A percentile compares a stretch with the other conserved stretches of the same genome.
Conservation (phyloP, 2,113 vertebrate genomes). For the Cynoglossus semilaevis region DNA sequence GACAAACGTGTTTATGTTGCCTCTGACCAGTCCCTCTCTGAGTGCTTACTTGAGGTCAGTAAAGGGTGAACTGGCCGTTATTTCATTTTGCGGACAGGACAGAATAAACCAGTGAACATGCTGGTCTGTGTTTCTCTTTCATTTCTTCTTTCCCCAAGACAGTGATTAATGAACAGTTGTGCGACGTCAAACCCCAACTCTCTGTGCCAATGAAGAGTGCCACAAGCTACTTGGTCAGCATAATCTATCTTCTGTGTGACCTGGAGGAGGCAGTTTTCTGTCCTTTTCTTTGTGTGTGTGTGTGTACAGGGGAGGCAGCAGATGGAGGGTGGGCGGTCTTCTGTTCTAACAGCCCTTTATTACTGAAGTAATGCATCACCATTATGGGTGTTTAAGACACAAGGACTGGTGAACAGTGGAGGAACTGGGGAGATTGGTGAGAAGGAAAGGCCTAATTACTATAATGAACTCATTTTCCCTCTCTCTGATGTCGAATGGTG, state of each 20-base stretch:
- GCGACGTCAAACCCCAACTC: constrained; percentile 18
- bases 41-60: constrained; percentile 46
- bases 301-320: constrained; percentile 49
- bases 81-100: constrained; percentile 41
- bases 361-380: constrained; percentile 59
- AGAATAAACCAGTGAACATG: constrained; percentile 47
- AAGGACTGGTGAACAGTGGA: constrained; percentile 43
- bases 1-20: constrained; percentile 32
- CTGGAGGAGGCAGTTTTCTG: constrained; percentile 55
- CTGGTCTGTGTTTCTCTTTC: constrained; percentile 60
- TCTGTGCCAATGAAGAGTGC: constrained; percentile 29
- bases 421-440: constrained; percentile 35
- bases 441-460: constrained; percentile 67
- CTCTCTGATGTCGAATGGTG: constrained; percentile 48
- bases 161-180: constrained; percentile 69
- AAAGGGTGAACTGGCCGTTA: constrained; percentile 46
- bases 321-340: constrained; percentile 60
- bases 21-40: constrained; percentile 18
- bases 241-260: constrained; percentile 50
- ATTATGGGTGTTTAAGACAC: constrained; percentile 70
- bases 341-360: constrained; percentile 59
- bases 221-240: constrained; percentile 60
- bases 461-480: constrained; percentile 72
- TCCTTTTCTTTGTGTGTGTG: constrained; percentile 39
- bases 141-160: constrained; percentile 53